phyloP scores from a whole-genome alignment of 2,888 invertebrate genomes.

The Hymenopus coronatus region DNA sequence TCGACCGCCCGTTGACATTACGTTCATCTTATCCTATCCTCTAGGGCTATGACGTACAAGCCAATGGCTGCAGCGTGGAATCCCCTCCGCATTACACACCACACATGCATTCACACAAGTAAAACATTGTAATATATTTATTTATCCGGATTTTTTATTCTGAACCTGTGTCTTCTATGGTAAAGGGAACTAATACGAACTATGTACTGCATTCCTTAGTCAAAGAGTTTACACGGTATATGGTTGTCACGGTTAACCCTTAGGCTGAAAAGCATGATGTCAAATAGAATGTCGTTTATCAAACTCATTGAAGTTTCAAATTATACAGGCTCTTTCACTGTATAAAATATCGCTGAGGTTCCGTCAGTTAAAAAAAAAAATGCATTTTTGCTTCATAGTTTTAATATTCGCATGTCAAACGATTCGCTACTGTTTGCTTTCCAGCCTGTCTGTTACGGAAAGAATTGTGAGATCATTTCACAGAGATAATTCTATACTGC shows the following conservation, averaged over 20 bases:
- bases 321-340: background rate
- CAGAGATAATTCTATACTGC: background rate
- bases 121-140: too few relatives aligned
- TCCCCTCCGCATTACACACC: too few relatives aligned
- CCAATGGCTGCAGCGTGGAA: too few relatives aligned
- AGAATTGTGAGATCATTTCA: background rate
- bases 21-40: too few relatives aligned
- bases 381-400: background rate
- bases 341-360: background rate
- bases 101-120: too few relatives aligned
- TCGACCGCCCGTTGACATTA: too few relatives aligned
- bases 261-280: background rate
- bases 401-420: background rate
- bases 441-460: background rate
- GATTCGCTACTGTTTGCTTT: background rate
- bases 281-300: background rate
- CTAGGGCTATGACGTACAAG: too few relatives aligned
- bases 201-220: background rate
- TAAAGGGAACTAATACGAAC: background rate
- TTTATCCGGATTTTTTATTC: too few relatives aligned
- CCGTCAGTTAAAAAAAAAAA: background rate
- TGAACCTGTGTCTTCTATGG: background rate
- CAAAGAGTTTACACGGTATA: background rate
- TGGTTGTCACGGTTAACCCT: background rate
- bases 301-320: background rate